A percentile compares a stretch with the other conserved stretches of the same genome.
Conservation (phyloP, 2,113 vertebrate species). For the Hemichromis elongatus region DNA sequence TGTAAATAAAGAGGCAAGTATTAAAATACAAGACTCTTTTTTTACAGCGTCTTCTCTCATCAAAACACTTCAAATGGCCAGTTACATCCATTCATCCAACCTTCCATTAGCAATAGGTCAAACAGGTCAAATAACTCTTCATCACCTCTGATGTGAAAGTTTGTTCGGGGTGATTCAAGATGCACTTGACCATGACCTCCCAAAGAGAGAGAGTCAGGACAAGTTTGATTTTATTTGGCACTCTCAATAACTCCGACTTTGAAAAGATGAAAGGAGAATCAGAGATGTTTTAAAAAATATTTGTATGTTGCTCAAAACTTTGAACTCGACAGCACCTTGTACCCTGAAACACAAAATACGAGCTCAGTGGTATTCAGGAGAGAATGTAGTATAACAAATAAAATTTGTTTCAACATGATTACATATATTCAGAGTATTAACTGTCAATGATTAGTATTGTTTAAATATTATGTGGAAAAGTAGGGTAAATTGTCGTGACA, state of each 20-base stretch:
- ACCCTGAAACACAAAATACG: background rate
- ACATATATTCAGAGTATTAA: background rate
- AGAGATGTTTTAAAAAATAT: slow-evolving; percentile 10
- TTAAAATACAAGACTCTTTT: background rate
- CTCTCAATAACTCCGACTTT: background rate
- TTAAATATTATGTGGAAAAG: background rate
- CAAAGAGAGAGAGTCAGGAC: background rate
- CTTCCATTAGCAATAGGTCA: background rate
- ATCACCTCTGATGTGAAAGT: background rate
- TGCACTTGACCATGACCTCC: slow-evolving; percentile 27
- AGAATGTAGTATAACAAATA: background rate
- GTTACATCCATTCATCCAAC: background rate
- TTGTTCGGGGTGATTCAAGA: background rate
- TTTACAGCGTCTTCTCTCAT: background rate
- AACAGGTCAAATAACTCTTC: background rate
- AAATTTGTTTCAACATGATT: background rate
- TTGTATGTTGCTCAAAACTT: slow-evolving; percentile 24
- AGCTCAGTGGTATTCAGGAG: background rate
- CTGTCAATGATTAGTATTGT: background rate
- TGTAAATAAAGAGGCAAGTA: slow-evolving; percentile 59
- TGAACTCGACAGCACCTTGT: background rate
- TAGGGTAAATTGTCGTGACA: too few relatives aligned
- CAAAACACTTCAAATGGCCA: slow-evolving; percentile 11
- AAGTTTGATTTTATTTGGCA: background rate
- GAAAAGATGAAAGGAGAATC: slow-evolving; percentile 41